These are phyloP conservation scores for Xenopus tropicalis DNA, from an alignment of 2,113 vertebrate species.

Conservation along the genomic window DNA sequence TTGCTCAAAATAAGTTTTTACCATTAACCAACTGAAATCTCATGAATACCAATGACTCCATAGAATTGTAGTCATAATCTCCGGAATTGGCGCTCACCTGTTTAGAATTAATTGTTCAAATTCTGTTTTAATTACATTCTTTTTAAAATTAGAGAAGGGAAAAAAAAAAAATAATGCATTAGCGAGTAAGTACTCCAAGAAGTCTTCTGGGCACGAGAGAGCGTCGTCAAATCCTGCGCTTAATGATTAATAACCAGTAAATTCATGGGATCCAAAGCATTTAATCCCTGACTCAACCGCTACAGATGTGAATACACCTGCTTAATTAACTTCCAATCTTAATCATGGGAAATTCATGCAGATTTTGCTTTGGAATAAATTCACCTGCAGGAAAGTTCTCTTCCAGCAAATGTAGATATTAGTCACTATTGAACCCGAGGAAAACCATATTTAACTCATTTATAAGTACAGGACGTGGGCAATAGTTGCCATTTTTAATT, in stretches of 20 bases:
- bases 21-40: slow-evolving; percentile 70
- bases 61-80: slow-evolving; percentile 74
- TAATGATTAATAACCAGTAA: slow-evolving; percentile 56
- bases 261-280: slow-evolving; percentile 52
- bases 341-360: slow-evolving; percentile 16
- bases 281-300: slow-evolving; percentile 45
- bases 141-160: slow-evolving; percentile 61
- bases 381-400: background rate
- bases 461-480: no score
- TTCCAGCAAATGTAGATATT: background rate
- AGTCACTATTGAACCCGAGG: no score
- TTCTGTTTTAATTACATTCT: slow-evolving; percentile 77
- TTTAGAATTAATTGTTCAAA: slow-evolving; percentile 80
- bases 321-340: slow-evolving; percentile 43
- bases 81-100: slow-evolving; percentile 70
- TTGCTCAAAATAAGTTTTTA: slow-evolving; percentile 47
- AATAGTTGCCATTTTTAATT: no score
- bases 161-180: slow-evolving; percentile 63
- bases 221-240: slow-evolving; percentile 57
- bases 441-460: no score
- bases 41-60: slow-evolving; percentile 73
- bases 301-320: slow-evolving; percentile 46
- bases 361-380: background rate
- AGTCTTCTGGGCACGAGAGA: slow-evolving; percentile 51
- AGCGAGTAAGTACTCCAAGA: slow-evolving; percentile 60